Evolutionary conservation across 2,797 vertebrate genomes (phyloP), one percentile per base, ranked within the genome.

Genomic region (Apogon hyalosoma): DNA sequence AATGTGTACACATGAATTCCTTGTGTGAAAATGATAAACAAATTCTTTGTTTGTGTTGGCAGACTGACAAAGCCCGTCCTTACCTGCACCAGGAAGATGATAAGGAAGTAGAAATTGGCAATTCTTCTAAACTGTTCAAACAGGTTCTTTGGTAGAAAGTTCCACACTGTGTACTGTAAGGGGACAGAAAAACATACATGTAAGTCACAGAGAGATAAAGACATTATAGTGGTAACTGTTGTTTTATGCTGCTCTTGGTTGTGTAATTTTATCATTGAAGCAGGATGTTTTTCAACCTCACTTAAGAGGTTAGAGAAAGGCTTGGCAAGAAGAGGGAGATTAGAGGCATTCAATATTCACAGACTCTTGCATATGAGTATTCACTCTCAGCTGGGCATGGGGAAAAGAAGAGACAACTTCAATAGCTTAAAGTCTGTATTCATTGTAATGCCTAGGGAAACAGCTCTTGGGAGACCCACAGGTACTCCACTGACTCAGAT

Each of bases 91-190:
- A 99, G 94, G 87, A 99, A 99, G 90, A 99, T 99, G 88, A 99
- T 98, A 74, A 99, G 97, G 91, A 99, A 99, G 93, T 99, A 99
- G 92, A 99, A 99, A 93, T 99, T 99, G 73, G 97, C 98, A 80
- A 99, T 99, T 95, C 98, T 96, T 95, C 98, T 94, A 77, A 99
- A 99, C 91, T 99, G 98, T 85, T 98, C 98, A 79, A 99, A 99
- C 50, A 99, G 92, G 87, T 99, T 99, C 95, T 99, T 99, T 80
- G 98, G 98, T 89, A 99, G 95, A 88, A 99, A 99, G 92, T 99
- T 99, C 98, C 98, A 99, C 81, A 99, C 90, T 9, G 98, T 99
- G 91, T 99, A 99, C 97, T 99, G 89, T 40, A 39, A 45, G 41
- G 57, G 24, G 48, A 45, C 0, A n/a, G 64, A 38, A 41, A 59